Conservation (phyloP, 2,888 invertebrate genomes). For the Leptodirus hochenwartii region DNA sequence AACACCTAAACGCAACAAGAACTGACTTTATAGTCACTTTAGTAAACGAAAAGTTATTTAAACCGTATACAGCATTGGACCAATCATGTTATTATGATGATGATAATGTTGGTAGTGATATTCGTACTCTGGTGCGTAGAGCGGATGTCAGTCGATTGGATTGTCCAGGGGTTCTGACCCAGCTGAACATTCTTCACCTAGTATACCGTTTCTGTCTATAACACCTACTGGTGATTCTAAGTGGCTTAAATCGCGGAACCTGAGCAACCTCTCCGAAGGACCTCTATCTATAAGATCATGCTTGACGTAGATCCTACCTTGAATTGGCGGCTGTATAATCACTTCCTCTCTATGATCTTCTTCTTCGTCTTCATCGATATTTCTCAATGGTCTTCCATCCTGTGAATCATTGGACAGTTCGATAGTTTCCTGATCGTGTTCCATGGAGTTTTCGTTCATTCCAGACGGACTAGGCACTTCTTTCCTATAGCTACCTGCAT, state of each 20-base stretch:
- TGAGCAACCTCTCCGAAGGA: conserved; percentile 27
- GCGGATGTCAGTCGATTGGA: too few relatives aligned
- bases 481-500: conserved; percentile 16
- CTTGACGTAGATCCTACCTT: conserved; percentile 26
- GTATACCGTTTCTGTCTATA: conserved; percentile 23
- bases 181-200: too few relatives aligned
- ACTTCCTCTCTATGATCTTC: conserved; percentile 10
- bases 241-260: conserved; percentile 22
- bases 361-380: conserved; percentile 8
- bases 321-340: conserved; percentile 15
- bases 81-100: too few relatives aligned
- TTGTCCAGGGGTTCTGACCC: too few relatives aligned
- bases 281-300: conserved; percentile 26
- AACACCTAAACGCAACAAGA: too few relatives aligned
- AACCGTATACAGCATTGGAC: too few relatives aligned
- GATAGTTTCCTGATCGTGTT: conserved; percentile 18
- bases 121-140: too few relatives aligned
- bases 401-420: conserved; percentile 28
- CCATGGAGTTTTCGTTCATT: conserved; percentile 9
- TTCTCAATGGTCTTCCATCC: conserved; percentile 16
- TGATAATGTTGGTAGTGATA: too few relatives aligned
- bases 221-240: conserved; percentile 12
- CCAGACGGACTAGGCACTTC: conserved; percentile 9
- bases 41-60: too few relatives aligned
- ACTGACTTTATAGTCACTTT: too few relatives aligned